These are phyloP conservation scores for Dryomyza anilis DNA, from an alignment of 2,888 invertebrate genomes.

Conservation along the genomic window DNA sequence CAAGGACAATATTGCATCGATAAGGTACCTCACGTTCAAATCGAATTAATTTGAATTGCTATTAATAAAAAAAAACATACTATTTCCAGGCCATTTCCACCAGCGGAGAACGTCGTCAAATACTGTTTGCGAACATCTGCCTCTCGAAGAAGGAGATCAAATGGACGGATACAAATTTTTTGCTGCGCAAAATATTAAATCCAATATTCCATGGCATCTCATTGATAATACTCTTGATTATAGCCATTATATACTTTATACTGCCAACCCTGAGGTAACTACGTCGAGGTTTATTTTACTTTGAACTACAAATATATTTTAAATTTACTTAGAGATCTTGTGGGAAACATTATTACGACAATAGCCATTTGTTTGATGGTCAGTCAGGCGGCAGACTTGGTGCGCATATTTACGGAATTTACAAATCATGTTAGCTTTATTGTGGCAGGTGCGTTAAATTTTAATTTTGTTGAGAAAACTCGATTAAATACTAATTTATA, in stretches of 20 bases:
- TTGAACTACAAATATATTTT: slow-evolving; percentile 1
- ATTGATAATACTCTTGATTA: slow-evolving; percentile 71
- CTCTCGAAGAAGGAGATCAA: slow-evolving; percentile 72
- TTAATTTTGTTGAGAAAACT: neutral
- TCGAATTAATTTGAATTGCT: neutral
- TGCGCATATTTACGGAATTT: slow-evolving; percentile 79
- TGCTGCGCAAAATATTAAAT: slow-evolving; percentile 77
- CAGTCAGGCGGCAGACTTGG: slow-evolving; percentile 78
- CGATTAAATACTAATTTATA: neutral
- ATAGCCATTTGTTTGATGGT: slow-evolving; percentile 78
- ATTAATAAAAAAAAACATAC: neutral
- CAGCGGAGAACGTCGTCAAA: slow-evolving; percentile 61
- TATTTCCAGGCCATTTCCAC: slow-evolving; percentile 51
- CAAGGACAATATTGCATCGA: slow-evolving; percentile 82
- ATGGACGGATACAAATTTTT: slow-evolving; percentile 75
- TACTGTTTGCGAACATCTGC: slow-evolving; percentile 76
- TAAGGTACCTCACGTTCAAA: slow-evolving; percentile 64
- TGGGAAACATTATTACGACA: slow-evolving; percentile 84
- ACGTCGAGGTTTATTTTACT: neutral
- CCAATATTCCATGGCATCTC: slow-evolving; percentile 78
- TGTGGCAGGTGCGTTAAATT: slow-evolving; percentile 69
- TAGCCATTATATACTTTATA: slow-evolving; percentile 82
- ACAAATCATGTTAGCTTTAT: slow-evolving; percentile 81
- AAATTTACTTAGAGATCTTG: slow-evolving; percentile 66
- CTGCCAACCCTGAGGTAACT: slow-evolving; percentile 73